A percentile compares a stretch with the other conserved stretches of the same genome.
These are phyloP conservation scores for Rhabdophis nuchalis DNA, from an alignment of 2,797 vertebrate species.

Conservation along the genomic window DNA sequence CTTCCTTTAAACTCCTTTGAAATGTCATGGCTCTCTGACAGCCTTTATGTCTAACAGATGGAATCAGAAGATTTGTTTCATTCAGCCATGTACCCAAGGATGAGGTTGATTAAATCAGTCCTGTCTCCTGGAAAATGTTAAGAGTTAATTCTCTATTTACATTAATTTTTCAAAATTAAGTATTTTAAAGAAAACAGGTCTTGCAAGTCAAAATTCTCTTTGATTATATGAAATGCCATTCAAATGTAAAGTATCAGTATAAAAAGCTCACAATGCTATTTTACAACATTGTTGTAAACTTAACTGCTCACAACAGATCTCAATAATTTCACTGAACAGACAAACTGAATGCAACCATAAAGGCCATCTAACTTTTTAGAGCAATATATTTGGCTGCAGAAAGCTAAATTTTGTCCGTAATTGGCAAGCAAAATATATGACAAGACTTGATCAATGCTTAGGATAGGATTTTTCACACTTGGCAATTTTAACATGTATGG, in stretches of 20 bases:
- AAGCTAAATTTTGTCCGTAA: neutral
- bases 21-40: constrained; percentile 48
- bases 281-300: neutral
- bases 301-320: neutral
- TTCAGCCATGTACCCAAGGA: constrained; percentile 24
- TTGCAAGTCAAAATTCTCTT: constrained; percentile 7
- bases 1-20: constrained; percentile 43
- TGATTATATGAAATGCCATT: constrained; percentile 6
- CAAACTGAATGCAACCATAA: neutral
- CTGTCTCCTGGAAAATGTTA: constrained; percentile 57
- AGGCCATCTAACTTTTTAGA: neutral
- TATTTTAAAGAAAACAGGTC: constrained; percentile 28
- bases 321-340: neutral
- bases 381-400: neutral
- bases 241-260: neutral
- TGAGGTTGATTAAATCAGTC: constrained; percentile 45
- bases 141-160: constrained; percentile 49
- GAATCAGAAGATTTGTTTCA: constrained; percentile 48
- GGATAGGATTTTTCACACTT: neutral
- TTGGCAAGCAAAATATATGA: neutral
- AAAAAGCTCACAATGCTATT: constrained; percentile 19
- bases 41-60: constrained; percentile 52
- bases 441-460: neutral
- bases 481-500: neutral
- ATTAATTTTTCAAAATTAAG: constrained; percentile 40